These are phyloP conservation scores for Diadromus collaris DNA, from an alignment of 2,888 invertebrate species.

Conservation along the genomic window DNA sequence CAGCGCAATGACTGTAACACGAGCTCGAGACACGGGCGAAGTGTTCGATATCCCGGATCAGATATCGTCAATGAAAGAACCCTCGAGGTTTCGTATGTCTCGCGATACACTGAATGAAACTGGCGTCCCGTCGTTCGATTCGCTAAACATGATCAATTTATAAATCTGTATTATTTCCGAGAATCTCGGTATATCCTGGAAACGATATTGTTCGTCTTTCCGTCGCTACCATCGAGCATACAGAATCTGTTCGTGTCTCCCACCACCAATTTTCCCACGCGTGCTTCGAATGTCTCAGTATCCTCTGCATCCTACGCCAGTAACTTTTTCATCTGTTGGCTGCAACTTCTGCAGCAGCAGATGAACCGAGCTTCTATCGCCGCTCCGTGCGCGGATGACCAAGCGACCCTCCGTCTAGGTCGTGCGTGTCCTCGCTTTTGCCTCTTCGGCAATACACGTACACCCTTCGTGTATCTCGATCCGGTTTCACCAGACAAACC, in stretches of 20 bases:
- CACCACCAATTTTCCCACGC: constrained; percentile 75
- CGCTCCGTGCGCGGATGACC: constrained; percentile 53
- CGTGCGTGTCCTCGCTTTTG: constrained; percentile 62
- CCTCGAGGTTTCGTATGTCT: not conserved
- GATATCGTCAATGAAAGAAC: constrained; percentile 11
- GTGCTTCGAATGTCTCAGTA: constrained; percentile 69
- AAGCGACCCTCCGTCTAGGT: constrained; percentile 74
- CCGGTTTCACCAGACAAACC: constrained; percentile 47
- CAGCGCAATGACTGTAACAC: not conserved
- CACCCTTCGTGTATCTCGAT: constrained; percentile 29
- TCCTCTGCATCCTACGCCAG: constrained; percentile 54
- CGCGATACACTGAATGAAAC: constrained; percentile 5
- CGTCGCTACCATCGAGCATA: constrained; percentile 16
- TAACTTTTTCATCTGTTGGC: constrained; percentile 26
- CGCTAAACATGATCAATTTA: constrained; percentile 12
- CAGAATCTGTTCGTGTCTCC: constrained; percentile 62
- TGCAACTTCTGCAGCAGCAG: constrained; percentile 5
- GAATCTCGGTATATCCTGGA: constrained; percentile 50
- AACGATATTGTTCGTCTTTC: constrained; percentile 41
- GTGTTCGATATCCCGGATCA: constrained; percentile 6
- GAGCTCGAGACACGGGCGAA: not conserved
- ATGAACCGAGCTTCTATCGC: constrained; percentile 36
- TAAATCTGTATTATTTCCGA: constrained; percentile 32
- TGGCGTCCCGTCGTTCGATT: not conserved
- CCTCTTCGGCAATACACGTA: constrained; percentile 10